These are phyloP conservation scores for Macaria liturata DNA, from an alignment of 2,888 invertebrate genomes.

Conservation along the genomic window DNA sequence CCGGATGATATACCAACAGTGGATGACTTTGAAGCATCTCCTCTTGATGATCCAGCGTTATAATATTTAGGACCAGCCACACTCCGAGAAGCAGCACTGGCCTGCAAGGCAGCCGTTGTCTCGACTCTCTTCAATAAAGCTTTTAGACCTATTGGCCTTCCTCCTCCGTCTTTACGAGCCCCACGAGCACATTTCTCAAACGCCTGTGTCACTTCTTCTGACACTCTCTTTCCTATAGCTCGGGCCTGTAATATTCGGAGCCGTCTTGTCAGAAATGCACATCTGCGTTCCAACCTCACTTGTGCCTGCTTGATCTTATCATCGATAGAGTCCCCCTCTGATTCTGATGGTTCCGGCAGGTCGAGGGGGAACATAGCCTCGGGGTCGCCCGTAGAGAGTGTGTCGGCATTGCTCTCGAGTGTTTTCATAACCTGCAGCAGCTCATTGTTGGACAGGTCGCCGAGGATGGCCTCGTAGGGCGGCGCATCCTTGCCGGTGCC, in stretches of 20 bases:
- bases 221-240: conserved; percentile 89
- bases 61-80: conserved; percentile 69
- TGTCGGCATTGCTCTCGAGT: conserved; percentile 83
- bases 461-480: conserved; percentile 87
- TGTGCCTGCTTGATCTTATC: conserved; percentile 81
- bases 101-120: conserved; percentile 70
- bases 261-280: conserved; percentile 88
- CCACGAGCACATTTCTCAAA: conserved; percentile 89
- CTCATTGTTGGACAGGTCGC: conserved; percentile 83
- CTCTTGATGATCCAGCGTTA: conserved; percentile 86
- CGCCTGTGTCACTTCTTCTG: conserved; percentile 87
- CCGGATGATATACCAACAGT: conserved; percentile 81
- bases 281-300: conserved; percentile 85
- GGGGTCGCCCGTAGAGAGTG: conserved; percentile 69
- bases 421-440: conserved; percentile 90
- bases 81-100: conserved; percentile 65
- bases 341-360: conserved; percentile 77
- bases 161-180: conserved; percentile 83
- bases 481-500: conserved; percentile 79
- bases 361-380: conserved; percentile 79
- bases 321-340: conserved; percentile 78
- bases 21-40: conserved; percentile 89
- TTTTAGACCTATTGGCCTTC: conserved; percentile 70
- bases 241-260: conserved; percentile 90
- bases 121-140: conserved; percentile 72